Evolutionary conservation across 2,888 invertebrate genomes (phyloP), one percentile per base, ranked within the genome.

Genomic region (Zootermopsis nevadensis): DNA sequence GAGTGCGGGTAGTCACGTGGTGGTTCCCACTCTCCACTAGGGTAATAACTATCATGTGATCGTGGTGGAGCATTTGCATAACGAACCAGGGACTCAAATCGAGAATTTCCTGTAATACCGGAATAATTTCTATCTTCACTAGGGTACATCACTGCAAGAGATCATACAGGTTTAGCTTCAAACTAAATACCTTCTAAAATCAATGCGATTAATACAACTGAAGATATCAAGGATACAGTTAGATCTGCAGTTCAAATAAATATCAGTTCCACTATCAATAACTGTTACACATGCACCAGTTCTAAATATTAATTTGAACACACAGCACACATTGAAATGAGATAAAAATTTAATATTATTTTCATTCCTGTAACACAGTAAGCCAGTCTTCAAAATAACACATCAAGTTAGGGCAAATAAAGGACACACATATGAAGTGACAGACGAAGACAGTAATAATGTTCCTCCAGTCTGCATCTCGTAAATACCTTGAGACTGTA

Each of bases 11-110:
- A 82, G 24, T 82, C 77, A 24, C 77, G 27, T 30, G 77, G 31
- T 15, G 27, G 67, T 33, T 84, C 84, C 30, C 82, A 72, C n/a
- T 83, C 81, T n/a, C 82, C n/a, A 76, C 82, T 81, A 30, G 53
- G 66, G 80, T 69, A 82, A 31, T 81, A 81, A 38, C 30, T n/a
- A 69, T 83, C 83, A 31, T 80, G 83, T 2, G 76, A 74, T 10
- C 83, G 48, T 12, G 69, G 30, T 35, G 27, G 76, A 35, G 66
- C 30, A 38, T 84, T 77, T 15, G 79, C 12, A 55, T 84, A 79
- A 38, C 84, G 84, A 30, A 31, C 10, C n/a, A 60, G 84, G 24
- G 83, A 67, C 24, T 48, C 69, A 55, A 55, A 82, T 27, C 79
- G 42, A 12, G 77, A 60, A 35, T 77, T 74, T 76, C 60, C 60